These are phyloP conservation scores for Sinocyclocheilus anshuiensis DNA, from an alignment of 2,113 vertebrate species.

Conservation along the genomic window DNA sequence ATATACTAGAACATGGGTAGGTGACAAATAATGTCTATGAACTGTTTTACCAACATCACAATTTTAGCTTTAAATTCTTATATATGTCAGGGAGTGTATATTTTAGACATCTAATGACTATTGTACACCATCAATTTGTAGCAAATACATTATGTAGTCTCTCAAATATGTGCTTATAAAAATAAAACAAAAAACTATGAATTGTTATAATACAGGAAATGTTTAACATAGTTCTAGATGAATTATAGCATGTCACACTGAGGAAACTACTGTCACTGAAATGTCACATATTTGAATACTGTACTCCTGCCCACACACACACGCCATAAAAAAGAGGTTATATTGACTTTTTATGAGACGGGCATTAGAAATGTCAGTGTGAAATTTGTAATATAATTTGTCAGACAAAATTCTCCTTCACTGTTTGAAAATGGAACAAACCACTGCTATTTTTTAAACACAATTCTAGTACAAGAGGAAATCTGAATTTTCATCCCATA, in stretches of 20 bases:
- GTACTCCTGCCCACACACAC: neutral
- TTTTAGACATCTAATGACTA: neutral
- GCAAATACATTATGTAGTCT: neutral
- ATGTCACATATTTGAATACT: constrained; percentile 11
- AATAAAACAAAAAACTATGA: neutral
- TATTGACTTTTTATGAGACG: neutral
- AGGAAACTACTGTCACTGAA: neutral
- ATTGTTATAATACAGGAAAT: neutral
- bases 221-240: neutral
- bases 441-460: neutral
- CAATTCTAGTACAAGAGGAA: neutral
- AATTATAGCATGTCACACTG: neutral
- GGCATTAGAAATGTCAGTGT: neutral
- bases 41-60: neutral
- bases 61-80: neutral
- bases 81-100: neutral
- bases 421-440: neutral
- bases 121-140: neutral
- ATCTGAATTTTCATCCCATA: neutral
- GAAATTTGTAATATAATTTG: neutral
- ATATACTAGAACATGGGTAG: neutral
- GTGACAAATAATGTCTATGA: neutral
- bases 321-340: neutral
- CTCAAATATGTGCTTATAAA: neutral
- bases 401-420: neutral